Base-by-base conservation (phyloP, 1,140 invertebrate genomes). In the Rhagoletis pomonella region DNA sequence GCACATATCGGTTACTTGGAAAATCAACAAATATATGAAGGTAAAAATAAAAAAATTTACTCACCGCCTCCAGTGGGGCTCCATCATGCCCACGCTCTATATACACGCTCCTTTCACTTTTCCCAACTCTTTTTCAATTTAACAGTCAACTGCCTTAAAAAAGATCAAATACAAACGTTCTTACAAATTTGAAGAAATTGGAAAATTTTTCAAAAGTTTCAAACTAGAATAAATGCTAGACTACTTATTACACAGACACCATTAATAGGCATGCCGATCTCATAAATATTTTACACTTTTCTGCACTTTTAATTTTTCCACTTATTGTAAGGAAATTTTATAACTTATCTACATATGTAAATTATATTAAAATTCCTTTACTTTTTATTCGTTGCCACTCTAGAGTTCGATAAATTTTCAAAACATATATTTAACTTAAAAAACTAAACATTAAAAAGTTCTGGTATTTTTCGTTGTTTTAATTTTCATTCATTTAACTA, bases 1-100 rank as follows among this genome's bases (percentile, higher is more conserved):
- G 7, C 5, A 60, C n/a, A 14, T 60, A 29, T 29, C 29, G 29
- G 29, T 29, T 29, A 29, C 29, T 29, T 29, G 29, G 29, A 29
- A 29, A 29, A 29, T 29, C 29, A 29, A 29, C 29, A 29, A 29
- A 29, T 29, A 29, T 29, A 29, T 29, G 29, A 29, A 29, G 29
- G 29, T 29, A 29, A 29, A 29, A 29, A n/a, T n/a, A n/a, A n/a
- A n/a, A n/a, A 29, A 29, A 29, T 87, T 12, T 39, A 91, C 90
- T 90, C 90, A 93, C 92, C 92, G 91, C 92, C 93, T 93, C 90
- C 90, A 92, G 85, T 89, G 90, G 91, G 92, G 92, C 90, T 91
- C 90, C 92, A 93, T 93, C 47, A 89, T 92, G 89, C 91, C 91
- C 91, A 88, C 64, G 64, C 77, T 88, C n/a, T 58, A 67, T 88